These are phyloP conservation scores for Chelmon rostratus DNA, from an alignment of 2,797 vertebrate species.

Conservation along the genomic window DNA sequence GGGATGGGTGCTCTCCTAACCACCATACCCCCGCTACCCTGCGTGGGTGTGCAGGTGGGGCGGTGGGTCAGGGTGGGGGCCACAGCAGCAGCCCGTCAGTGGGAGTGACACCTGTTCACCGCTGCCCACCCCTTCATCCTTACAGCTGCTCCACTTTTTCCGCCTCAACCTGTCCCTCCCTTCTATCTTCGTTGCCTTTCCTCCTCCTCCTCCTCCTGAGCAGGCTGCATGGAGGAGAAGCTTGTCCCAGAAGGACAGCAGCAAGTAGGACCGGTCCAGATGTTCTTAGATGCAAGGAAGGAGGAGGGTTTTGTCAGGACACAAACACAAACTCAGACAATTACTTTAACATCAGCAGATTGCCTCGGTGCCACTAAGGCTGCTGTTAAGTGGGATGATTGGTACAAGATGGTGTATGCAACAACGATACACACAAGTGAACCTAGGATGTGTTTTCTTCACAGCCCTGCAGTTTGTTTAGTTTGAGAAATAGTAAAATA, in stretches of 20 bases:
- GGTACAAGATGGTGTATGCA: slow-evolving; percentile 65
- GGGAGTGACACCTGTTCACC: slow-evolving; percentile 84
- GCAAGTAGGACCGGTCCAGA: slow-evolving; percentile 72
- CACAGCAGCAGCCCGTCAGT: slow-evolving; percentile 69
- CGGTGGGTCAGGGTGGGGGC: slow-evolving; percentile 29
- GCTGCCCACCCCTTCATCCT: slow-evolving; percentile 59
- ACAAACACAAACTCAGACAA: slow-evolving; percentile 68
- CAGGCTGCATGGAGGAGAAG: slow-evolving; percentile 41
- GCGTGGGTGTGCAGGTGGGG: slow-evolving; percentile 71
- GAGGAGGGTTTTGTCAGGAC: slow-evolving; percentile 69
- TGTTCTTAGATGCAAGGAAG: slow-evolving; percentile 65
- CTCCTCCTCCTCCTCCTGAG: slow-evolving; percentile 35
- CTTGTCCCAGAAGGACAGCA: slow-evolving; percentile 59
- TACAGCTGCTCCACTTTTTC: slow-evolving; percentile 72
- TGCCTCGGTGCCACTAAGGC: slow-evolving; percentile 83
- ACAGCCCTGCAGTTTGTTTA: slow-evolving; percentile 5
- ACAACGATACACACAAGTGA: slow-evolving; percentile 23
- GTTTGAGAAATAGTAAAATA: neutral
- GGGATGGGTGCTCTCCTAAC: slow-evolving; percentile 58
- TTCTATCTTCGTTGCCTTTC: slow-evolving; percentile 10
- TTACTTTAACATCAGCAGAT: slow-evolving; percentile 84
- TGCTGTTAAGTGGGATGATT: slow-evolving; percentile 71
- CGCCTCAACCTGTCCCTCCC: slow-evolving; percentile 55
- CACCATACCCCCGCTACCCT: slow-evolving; percentile 31
- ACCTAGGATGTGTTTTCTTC: slow-evolving; percentile 23